A percentile compares a stretch with the other conserved stretches of the same genome.
These are phyloP conservation scores for Bombus affinis DNA, from an alignment of 1,140 invertebrate species.

Conservation along the genomic window DNA sequence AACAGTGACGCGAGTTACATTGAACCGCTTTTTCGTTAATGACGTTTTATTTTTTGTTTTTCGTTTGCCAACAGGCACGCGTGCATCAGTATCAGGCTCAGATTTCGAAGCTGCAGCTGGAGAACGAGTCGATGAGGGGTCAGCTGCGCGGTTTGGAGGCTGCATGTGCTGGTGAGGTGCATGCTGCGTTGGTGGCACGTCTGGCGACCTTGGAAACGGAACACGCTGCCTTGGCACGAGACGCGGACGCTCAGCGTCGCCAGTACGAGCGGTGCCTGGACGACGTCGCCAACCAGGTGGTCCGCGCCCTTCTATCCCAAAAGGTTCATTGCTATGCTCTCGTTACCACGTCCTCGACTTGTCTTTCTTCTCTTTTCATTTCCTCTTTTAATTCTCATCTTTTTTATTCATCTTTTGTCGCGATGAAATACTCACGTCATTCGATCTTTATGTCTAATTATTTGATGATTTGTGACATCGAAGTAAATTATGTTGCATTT, in stretches of 20 bases:
- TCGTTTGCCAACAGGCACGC: constrained; percentile 84
- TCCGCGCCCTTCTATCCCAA: constrained; percentile 91
- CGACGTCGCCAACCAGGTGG: constrained; percentile 91
- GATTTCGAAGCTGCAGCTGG: constrained; percentile 87
- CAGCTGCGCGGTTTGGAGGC: constrained; percentile 85
- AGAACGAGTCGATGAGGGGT: constrained; percentile 89
- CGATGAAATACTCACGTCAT: neutral
- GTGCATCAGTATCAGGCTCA: constrained; percentile 89
- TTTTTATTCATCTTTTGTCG: too few relatives aligned
- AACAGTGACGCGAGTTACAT: neutral
- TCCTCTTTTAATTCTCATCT: neutral
- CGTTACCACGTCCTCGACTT: constrained; percentile 54
- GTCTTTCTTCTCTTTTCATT: constrained; percentile 10
- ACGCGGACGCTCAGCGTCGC: constrained; percentile 85
- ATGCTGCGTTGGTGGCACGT: constrained; percentile 84
- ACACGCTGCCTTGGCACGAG: constrained; percentile 84
- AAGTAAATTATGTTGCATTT: neutral
- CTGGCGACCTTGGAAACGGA: constrained; percentile 86
- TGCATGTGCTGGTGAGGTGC: constrained; percentile 83
- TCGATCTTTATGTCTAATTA: neutral
- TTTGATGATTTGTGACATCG: neutral
- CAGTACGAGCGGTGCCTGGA: constrained; percentile 90
- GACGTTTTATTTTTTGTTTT: neutral
- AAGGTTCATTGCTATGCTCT: constrained; percentile 85
- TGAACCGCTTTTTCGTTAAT: neutral